Conservation (phyloP, 2,797 vertebrate genomes). For the Saguinus oedipus region DNA sequence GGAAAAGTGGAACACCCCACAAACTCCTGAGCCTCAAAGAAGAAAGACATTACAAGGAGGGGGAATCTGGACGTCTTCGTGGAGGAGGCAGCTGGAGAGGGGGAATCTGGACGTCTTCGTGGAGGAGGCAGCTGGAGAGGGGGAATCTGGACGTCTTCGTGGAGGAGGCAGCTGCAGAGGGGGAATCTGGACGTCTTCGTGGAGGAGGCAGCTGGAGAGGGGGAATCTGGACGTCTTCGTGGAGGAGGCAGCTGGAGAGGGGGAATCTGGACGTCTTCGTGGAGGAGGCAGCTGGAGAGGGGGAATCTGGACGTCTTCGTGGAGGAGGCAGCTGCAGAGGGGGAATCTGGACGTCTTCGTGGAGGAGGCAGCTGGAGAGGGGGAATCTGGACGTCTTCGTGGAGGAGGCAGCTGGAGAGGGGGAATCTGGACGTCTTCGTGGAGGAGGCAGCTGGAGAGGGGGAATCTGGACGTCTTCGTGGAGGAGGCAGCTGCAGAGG, state of each 20-base stretch:
- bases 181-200: background rate
- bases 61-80: background rate
- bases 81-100: background rate
- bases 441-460: background rate
- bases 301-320: background rate
- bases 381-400: background rate
- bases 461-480: background rate
- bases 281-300: background rate
- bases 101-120: background rate
- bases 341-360: background rate
- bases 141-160: background rate
- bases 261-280: background rate
- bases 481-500: background rate
- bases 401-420: background rate
- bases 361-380: background rate
- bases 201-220: background rate
- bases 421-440: background rate
- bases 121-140: background rate
- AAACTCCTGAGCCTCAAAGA: background rate
- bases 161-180: background rate
- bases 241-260: background rate
- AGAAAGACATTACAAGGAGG: background rate
- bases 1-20: background rate
- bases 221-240: background rate
- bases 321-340: background rate